Conservation (phyloP, 2,797 vertebrate genomes). For the Mus minutoides region DNA sequence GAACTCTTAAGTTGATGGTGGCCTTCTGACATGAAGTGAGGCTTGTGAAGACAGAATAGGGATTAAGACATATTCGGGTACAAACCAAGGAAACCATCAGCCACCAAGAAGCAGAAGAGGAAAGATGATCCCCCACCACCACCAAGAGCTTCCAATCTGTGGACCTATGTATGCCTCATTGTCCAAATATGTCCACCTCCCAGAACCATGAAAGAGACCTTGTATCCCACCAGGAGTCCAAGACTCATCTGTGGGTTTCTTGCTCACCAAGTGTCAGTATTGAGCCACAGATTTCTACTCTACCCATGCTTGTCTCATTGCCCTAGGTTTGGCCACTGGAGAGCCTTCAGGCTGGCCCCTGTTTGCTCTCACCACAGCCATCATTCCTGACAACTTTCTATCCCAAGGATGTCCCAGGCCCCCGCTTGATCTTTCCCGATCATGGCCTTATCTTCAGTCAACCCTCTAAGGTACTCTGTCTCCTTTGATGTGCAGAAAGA, state of each 20-base stretch:
- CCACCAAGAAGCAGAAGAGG: background rate
- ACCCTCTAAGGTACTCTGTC: background rate
- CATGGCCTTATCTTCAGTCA: background rate
- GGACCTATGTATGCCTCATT: background rate
- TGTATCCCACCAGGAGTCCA: background rate
- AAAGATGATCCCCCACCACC: background rate
- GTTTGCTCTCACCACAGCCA: too few species aligned
- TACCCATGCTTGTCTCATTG: background rate
- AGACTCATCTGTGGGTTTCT: background rate
- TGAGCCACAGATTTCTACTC: background rate
- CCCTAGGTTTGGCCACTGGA: background rate
- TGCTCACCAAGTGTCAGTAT: background rate
- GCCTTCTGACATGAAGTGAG: background rate
- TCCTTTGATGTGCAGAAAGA: background rate
- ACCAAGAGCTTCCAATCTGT: background rate
- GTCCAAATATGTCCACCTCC: background rate
- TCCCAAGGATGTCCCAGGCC: background rate
- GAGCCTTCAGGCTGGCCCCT: background rate
- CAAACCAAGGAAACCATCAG: background rate
- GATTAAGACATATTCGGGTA: background rate
- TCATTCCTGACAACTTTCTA: background rate
- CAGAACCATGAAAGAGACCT: background rate
- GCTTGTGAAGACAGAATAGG: background rate
- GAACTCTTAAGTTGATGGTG: background rate
- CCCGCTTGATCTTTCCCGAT: background rate